Conservation (phyloP, 2,888 invertebrate species). For the Synergus gifuensis region DNA sequence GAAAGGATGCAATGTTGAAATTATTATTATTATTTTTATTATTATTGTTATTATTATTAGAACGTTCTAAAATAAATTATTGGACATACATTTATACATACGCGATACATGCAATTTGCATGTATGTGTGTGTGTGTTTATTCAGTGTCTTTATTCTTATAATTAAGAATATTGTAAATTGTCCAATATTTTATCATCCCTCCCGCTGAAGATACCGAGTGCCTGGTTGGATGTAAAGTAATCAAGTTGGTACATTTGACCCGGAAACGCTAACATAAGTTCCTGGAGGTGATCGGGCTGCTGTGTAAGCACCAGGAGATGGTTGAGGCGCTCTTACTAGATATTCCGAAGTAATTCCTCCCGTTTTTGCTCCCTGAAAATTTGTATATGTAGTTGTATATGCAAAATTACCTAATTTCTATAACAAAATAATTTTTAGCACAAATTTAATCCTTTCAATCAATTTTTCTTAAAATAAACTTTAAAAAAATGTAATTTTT, state of each 20-base stretch:
- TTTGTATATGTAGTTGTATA: neutral
- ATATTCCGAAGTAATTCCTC: constrained; percentile 91
- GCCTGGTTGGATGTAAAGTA: constrained; percentile 72
- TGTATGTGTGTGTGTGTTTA: too few relatives aligned
- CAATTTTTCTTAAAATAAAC: too few relatives aligned
- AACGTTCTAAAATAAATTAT: too few relatives aligned
- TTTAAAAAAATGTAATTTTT: neutral
- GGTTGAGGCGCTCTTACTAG: constrained; percentile 82
- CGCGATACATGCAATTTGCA: too few relatives aligned
- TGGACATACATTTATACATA: too few relatives aligned
- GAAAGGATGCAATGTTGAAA: too few relatives aligned
- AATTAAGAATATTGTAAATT: neutral
- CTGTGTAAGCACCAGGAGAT: constrained; percentile 69
- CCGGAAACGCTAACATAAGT: constrained; percentile 71
- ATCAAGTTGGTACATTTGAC: constrained; percentile 68
- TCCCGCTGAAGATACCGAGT: constrained; percentile 73
- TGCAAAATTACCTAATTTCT: too few relatives aligned
- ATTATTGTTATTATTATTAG: too few relatives aligned
- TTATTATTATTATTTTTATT: too few relatives aligned
- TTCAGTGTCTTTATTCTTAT: too few relatives aligned
- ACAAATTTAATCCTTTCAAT: too few relatives aligned
- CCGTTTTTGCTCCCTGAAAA: constrained; percentile 84
- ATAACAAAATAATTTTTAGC: too few relatives aligned
- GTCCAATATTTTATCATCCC: constrained; percentile 53
- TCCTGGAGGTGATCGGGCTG: constrained; percentile 70